Evolutionary conservation across 2,888 invertebrate species (phyloP), one percentile per base, ranked within the genome.

Genomic region (Sinotaia quadrata): DNA sequence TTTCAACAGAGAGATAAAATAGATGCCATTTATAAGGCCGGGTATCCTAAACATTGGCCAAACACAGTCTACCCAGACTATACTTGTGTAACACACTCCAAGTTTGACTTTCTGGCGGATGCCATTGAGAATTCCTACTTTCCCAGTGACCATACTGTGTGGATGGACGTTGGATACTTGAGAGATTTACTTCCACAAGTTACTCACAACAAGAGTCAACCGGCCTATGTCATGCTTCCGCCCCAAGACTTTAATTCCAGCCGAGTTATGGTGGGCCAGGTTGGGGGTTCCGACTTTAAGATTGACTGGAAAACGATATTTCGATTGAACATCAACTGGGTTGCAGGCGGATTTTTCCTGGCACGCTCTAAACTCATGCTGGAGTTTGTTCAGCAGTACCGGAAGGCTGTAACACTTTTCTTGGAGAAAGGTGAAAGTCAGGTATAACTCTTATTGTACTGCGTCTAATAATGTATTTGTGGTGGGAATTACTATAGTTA

Each of bases 81-180:
- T 54, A 63, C 63, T 27, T 63, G 63, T 27, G 54, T 63, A 15
- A 63, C 63, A 12, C 63, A 63, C 63, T 37, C 63, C 54, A 63
- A 63, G 54, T 63, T 63, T 24, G 63, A 63, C 36, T 10, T 54
- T 1, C 27, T 63, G 52, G 27, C 21, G 2, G 54, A 63, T 33
- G 54, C 52, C 21, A 7, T 63, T 0, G 21, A 27, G 15, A 36
- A 36, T n/a, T 18, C 15, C 7, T 63, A 41, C 41, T 63, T 54
- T 41, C 21, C n/a, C 54, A 63, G 63, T 27, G 27, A 18, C 4
- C 51, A 36, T 8, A 10, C 54, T n/a, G 63, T 51, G 18, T 63
- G 63, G 63, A 54, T 63, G 63, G 63, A 63, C 41, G 31, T 54
- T 4, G 63, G 63, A 10, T 63, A 63, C n/a, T 29, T 63, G n/a